Evolutionary conservation across 2,888 invertebrate species (phyloP).

Genomic region (Amblyjoppa proteus): DNA sequence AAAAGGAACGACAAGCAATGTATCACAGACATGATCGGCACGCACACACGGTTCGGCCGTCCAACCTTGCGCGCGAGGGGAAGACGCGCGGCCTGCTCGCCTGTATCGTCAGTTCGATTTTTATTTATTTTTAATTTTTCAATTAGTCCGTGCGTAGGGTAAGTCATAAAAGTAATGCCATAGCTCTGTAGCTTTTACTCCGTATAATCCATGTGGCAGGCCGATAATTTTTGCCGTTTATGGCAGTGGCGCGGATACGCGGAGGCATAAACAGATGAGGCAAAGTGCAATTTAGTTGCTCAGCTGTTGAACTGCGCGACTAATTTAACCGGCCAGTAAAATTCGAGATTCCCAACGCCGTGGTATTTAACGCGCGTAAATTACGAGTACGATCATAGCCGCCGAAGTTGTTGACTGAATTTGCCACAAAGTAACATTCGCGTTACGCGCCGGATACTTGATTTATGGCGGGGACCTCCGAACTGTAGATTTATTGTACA

Average conservation of each 20-base stretch:
- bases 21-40: constrained; percentile 4
- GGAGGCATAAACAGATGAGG: background rate
- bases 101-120: background rate
- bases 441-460: background rate
- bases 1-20: background rate
- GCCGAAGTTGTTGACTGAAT: background rate
- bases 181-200: background rate
- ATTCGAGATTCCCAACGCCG: background rate
- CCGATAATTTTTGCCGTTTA: background rate
- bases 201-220: background rate
- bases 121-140: background rate
- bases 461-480: background rate
- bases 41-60: background rate
- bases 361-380: background rate
- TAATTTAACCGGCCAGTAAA: background rate
- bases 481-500: background rate
- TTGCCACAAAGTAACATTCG: background rate
- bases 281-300: background rate
- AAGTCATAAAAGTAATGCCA: background rate
- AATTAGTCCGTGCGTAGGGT: background rate
- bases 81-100: background rate
- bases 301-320: background rate
- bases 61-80: constrained; percentile 4
- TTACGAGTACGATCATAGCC: background rate
- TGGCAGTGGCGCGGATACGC: background rate